Conservation (phyloP, 1,140 invertebrate species). For the Ceratina calcarata region DNA sequence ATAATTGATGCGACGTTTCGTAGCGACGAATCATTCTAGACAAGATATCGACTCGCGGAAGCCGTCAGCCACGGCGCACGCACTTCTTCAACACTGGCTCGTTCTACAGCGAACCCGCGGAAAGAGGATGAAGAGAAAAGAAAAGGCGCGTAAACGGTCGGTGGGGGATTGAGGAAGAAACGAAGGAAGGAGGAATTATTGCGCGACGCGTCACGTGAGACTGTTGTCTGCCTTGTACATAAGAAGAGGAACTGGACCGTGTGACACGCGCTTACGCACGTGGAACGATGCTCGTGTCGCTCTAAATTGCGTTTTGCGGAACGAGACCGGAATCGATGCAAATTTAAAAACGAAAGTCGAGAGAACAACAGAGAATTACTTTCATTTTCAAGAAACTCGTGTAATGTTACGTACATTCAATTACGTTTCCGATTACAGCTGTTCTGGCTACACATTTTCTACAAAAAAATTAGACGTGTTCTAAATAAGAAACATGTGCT, state of each 20-base stretch:
- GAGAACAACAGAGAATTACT: not conserved
- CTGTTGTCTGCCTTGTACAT: slow-evolving; percentile 62
- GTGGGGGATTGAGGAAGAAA: slow-evolving; percentile 7
- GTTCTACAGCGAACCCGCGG: slow-evolving; percentile 1
- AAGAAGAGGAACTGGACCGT: slow-evolving; percentile 62
- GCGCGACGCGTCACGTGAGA: slow-evolving; percentile 63
- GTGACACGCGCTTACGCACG: slow-evolving; percentile 47
- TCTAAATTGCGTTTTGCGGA: slow-evolving; percentile 22
- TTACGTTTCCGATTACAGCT: not conserved
- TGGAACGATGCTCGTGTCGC: slow-evolving; percentile 49
- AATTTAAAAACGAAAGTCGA: not conserved
- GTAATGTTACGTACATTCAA: not conserved
- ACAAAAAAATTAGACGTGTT: too few relatives aligned
- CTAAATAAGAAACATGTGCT: too few relatives aligned
- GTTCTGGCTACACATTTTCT: too few relatives aligned
- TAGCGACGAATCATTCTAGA: not conserved
- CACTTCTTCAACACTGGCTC: slow-evolving; percentile 34
- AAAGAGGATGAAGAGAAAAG: slow-evolving; percentile 30
- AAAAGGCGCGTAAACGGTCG: slow-evolving; percentile 4
- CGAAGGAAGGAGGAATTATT: slow-evolving; percentile 57
- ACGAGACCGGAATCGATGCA: not conserved
- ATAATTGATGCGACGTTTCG: not conserved
- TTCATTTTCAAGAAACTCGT: not conserved
- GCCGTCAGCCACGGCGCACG: not conserved
- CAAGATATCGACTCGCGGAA: not conserved